Percentiles rank a stretch among this genome's conserved stretches.
Evolutionary conservation across 2,888 invertebrate species (phyloP).

Genomic region (Arctia plantaginis): DNA sequence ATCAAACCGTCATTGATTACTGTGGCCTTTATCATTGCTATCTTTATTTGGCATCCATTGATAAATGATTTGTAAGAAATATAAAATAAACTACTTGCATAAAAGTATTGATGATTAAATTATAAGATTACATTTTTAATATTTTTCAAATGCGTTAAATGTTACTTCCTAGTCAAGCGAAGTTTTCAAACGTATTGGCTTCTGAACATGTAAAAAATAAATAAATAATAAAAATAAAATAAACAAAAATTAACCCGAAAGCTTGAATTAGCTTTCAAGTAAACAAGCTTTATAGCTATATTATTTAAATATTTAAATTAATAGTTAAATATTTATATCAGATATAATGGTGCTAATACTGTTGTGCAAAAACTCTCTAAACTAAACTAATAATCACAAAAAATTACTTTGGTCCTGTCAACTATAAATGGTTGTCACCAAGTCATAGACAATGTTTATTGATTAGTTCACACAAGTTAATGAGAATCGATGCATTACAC

Average conservation of each 20-base stretch:
- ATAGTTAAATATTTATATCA: too few relatives aligned
- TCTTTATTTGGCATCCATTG: background rate
- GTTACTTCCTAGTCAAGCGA: background rate
- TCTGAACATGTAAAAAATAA: too few relatives aligned
- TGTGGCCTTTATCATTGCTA: constrained; percentile 11
- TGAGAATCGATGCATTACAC: background rate
- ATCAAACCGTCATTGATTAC: constrained; percentile 11
- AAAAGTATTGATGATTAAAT: background rate
- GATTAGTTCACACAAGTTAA: background rate
- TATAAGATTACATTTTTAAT: background rate
- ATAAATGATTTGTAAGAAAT: background rate
- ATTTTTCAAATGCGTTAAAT: background rate
- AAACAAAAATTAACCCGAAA: background rate
- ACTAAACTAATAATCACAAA: too few relatives aligned
- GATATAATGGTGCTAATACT: too few relatives aligned
- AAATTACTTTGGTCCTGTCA: too few relatives aligned
- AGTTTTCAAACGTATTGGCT: background rate
- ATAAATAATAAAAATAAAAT: too few relatives aligned
- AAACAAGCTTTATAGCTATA: too few relatives aligned
- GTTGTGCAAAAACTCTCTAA: too few relatives aligned
- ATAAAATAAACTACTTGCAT: background rate
- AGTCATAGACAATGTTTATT: background rate
- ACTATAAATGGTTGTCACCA: background rate
- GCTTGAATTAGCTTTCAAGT: too few relatives aligned
- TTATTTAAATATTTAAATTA: too few relatives aligned